A percentile compares a stretch with the other conserved stretches of the same genome.
Evolutionary conservation across 2,113 vertebrate genomes (phyloP).

Genomic region (Seriola rivoliana): DNA sequence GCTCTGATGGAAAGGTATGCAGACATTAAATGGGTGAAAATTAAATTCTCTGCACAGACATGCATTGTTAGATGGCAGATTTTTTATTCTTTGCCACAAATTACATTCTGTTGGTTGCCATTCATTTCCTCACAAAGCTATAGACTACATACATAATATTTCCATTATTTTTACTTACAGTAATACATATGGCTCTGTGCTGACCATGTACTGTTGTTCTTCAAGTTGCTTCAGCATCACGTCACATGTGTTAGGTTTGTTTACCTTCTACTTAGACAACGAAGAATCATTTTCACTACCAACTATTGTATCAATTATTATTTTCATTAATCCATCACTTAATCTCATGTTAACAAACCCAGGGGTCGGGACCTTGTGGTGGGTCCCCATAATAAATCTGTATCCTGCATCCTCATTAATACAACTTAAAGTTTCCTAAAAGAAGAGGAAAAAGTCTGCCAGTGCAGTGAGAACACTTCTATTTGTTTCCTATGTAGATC

Average conservation of each 20-base stretch:
- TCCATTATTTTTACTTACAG: neutral
- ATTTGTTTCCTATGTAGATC: too few species aligned
- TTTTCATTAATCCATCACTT: neutral
- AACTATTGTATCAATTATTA: neutral
- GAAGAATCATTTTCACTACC: neutral
- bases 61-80: neutral
- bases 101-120: neutral
- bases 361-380: too few species aligned
- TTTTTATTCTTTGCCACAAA: neutral
- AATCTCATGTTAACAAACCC: neutral
- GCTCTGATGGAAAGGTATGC: neutral
- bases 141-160: neutral
- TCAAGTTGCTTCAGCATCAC: too few species aligned
- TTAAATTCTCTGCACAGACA: neutral
- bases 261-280: too few species aligned
- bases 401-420: too few species aligned
- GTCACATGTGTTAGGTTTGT: too few species aligned
- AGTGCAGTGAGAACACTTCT: neutral
- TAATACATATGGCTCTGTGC: neutral
- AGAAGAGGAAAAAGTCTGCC: too few species aligned
- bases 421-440: too few species aligned
- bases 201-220: neutral
- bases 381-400: too few species aligned
- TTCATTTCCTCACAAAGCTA: neutral
- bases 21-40: constrained; percentile 9